Conservation (phyloP, 1,140 invertebrate genomes). For the Heliothis virescens region DNA sequence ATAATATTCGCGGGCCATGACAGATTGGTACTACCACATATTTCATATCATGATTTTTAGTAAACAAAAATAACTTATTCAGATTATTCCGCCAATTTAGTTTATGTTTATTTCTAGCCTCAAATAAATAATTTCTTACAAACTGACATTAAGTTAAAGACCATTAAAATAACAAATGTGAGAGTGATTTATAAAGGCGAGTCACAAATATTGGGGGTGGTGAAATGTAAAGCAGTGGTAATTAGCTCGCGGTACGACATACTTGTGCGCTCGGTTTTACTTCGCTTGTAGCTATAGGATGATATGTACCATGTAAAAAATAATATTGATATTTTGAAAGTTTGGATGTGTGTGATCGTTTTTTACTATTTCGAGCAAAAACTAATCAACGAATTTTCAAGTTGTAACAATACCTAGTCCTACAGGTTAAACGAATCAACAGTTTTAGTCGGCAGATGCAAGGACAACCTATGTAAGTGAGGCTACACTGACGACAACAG, state of each 20-base stretch:
- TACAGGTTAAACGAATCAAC: no score
- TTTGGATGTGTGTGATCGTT: neutral
- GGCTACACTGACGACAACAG: no score
- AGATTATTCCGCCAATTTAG: no score
- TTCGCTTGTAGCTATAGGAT: neutral
- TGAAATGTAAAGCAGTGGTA: slow-evolving; percentile 30
- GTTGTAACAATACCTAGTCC: no score
- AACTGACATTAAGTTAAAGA: slow-evolving; percentile 3
- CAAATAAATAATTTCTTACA: neutral
- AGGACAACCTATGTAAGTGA: no score
- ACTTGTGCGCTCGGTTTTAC: slow-evolving; percentile 1
- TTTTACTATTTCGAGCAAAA: neutral
- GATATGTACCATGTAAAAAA: neutral
- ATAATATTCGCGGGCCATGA: no score
- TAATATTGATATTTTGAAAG: neutral
- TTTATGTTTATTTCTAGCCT: no score
- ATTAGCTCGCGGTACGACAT: slow-evolving; percentile 26
- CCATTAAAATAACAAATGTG: slow-evolving; percentile 22
- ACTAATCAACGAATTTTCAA: no score
- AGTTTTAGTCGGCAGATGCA: no score
- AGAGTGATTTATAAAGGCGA: slow-evolving; percentile 3
- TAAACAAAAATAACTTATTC: no score
- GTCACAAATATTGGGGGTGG: slow-evolving; percentile 1
- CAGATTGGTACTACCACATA: no score
- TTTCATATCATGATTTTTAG: neutral